Conservation (phyloP, 30 jellyfish, hydroid and myxozoan genomes). For the Hydractinia symbiolongicarpus region DNA sequence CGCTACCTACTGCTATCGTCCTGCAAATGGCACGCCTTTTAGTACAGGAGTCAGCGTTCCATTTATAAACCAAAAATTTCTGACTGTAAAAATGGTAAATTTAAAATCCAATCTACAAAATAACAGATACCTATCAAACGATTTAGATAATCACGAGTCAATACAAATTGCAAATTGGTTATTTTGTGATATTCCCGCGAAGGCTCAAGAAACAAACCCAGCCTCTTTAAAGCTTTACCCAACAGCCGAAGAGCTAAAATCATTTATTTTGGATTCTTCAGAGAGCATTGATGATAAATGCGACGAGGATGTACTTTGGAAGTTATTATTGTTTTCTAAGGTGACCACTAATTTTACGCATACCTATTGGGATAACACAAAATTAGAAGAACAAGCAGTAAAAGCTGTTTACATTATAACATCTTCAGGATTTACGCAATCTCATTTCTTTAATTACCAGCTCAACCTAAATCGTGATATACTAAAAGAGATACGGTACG, state of each 20-base stretch:
- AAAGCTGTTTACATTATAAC: constrained; percentile 1
- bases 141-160: not conserved
- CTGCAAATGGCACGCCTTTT: constrained; percentile 40
- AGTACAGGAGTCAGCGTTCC: constrained; percentile 21
- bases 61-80: constrained; percentile 23
- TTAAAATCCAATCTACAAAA: not conserved
- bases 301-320: constrained; percentile 27
- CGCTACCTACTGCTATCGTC: constrained; percentile 41
- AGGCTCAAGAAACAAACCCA: constrained; percentile 52
- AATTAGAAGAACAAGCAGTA: not conserved
- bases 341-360: constrained; percentile 34
- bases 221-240: constrained; percentile 57
- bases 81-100: not conserved
- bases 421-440: constrained; percentile 1
- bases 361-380: constrained; percentile 23
- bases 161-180: constrained; percentile 49
- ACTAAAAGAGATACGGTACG: constrained; percentile 39
- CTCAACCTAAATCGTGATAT: constrained; percentile 42
- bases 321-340: constrained; percentile 40
- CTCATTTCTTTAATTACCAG: not conserved
- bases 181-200: constrained; percentile 55
- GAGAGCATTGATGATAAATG: constrained; percentile 4
- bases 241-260: constrained; percentile 59
- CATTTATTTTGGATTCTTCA: constrained; percentile 8
- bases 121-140: constrained; percentile 24